These are phyloP conservation scores for Pristionchus exspectatus DNA, from an alignment of 2,888 invertebrate genomes.

Conservation along the genomic window DNA sequence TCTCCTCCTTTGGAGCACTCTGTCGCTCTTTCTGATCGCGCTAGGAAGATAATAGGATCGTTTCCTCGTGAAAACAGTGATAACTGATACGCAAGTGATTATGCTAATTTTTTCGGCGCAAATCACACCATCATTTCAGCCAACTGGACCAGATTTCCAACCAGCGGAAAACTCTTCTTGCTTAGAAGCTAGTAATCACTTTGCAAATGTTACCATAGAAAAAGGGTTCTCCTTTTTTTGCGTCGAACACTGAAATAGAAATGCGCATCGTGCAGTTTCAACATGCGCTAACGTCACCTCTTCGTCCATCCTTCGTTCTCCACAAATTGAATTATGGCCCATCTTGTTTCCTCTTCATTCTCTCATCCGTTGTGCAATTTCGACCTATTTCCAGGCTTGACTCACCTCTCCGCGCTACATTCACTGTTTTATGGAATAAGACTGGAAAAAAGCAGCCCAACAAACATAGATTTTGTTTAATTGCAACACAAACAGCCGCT, in stretches of 20 bases:
- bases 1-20: not conserved
- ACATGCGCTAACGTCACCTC: not conserved
- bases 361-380: not conserved
- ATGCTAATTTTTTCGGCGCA: not conserved
- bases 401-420: not conserved
- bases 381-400: not conserved
- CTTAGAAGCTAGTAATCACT: not conserved
- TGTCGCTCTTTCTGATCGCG: not conserved
- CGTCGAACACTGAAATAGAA: too few species aligned
- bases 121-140: not conserved
- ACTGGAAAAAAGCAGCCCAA: too few species aligned
- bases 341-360: not conserved
- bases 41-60: not conserved
- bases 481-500: too few species aligned
- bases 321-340: slow-evolving; percentile 23
- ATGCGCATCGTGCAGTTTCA: too few species aligned
- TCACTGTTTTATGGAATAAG: too few species aligned
- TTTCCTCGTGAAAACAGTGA: not conserved
- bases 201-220: too few species aligned
- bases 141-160: not conserved
- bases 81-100: not conserved
- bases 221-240: too few species aligned
- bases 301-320: not conserved
- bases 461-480: too few species aligned
- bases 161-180: not conserved